Conservation (phyloP, 2,113 vertebrate species). For the Channa argus region DNA sequence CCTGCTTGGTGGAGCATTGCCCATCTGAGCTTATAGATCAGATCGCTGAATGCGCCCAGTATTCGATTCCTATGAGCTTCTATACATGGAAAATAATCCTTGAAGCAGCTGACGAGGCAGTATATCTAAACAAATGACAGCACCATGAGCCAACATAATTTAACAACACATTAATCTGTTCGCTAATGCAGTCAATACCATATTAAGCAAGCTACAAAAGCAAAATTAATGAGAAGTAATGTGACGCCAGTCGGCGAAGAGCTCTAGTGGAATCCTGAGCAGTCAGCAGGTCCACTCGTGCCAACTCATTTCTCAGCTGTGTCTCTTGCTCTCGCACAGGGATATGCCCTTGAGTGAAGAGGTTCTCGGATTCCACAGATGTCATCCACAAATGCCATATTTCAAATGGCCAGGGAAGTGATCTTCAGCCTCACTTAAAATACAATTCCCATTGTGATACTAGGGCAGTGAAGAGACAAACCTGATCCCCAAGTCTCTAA, state of each 20-base stretch:
- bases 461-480: constrained; percentile 26
- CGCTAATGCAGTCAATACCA: constrained; percentile 72
- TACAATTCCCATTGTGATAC: constrained; percentile 44
- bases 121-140: constrained; percentile 59
- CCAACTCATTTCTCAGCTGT: constrained; percentile 55
- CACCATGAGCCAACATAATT: constrained; percentile 68
- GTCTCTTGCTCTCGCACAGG: constrained; percentile 18
- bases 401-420: constrained; percentile 40
- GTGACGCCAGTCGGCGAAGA: constrained; percentile 27
- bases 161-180: constrained; percentile 75
- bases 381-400: constrained; percentile 57
- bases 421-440: constrained; percentile 61
- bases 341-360: constrained; percentile 53
- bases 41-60: constrained; percentile 29
- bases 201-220: constrained; percentile 71
- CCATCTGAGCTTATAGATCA: constrained; percentile 33
- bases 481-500: constrained; percentile 18
- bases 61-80: constrained; percentile 56
- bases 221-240: constrained; percentile 67
- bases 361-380: constrained; percentile 54
- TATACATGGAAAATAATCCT: constrained; percentile 61
- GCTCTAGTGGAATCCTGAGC: constrained; percentile 45
- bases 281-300: constrained; percentile 67
- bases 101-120: constrained; percentile 68
- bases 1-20: constrained; percentile 44